Evolutionary conservation across 2,888 invertebrate genomes (phyloP).

Genomic region (Amphipyra tragopoginis): DNA sequence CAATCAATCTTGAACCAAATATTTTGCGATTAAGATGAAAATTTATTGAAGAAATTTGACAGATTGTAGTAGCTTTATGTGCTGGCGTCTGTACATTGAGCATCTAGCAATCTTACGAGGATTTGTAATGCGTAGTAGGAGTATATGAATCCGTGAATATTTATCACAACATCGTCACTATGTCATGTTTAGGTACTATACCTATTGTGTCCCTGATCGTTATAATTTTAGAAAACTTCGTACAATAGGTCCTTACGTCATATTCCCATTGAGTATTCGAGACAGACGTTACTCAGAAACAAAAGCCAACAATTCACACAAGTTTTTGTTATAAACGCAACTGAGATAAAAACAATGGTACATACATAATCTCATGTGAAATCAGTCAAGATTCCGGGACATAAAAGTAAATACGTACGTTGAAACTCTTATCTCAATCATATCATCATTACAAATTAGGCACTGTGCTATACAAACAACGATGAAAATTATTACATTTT

Average conservation of each 20-base stretch:
- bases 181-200: background rate
- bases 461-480: background rate
- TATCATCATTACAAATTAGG: constrained; percentile 29
- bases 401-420: constrained; percentile 25
- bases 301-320: constrained; percentile 55
- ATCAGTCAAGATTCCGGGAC: constrained; percentile 47
- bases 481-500: background rate
- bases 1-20: too few species aligned
- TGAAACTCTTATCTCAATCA: constrained; percentile 24
- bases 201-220: background rate
- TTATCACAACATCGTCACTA: background rate
- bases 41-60: too few species aligned
- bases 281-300: constrained; percentile 22
- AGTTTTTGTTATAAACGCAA: constrained; percentile 47
- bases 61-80: too few species aligned
- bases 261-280: constrained; percentile 32
- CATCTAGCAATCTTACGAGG: background rate
- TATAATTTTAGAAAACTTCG: background rate
- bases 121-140: background rate
- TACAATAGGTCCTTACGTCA: constrained; percentile 2
- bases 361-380: constrained; percentile 60
- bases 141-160: background rate
- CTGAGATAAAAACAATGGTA: constrained; percentile 49
- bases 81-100: background rate
- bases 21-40: too few species aligned